Conservation (phyloP, 2,113 vertebrate genomes). For the Rhipidura dahli region DNA sequence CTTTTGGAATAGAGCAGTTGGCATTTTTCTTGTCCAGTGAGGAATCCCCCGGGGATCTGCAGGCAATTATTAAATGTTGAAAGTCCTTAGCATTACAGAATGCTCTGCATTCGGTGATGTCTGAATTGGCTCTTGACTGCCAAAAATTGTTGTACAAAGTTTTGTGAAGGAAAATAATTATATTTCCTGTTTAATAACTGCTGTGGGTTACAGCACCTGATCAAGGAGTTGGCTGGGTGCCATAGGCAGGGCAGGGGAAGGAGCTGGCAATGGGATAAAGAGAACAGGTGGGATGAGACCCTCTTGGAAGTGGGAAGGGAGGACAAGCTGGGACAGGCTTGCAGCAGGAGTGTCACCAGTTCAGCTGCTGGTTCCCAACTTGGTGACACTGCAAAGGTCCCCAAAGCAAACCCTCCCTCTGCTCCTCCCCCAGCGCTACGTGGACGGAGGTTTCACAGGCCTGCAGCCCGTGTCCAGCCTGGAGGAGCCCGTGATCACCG, state of each 20-base stretch:
- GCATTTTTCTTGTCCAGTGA: neutral
- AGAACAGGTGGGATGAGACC: neutral
- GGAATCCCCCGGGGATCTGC: neutral
- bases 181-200: neutral
- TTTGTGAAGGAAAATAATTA: neutral
- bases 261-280: neutral
- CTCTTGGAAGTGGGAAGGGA: neutral
- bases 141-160: neutral
- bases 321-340: neutral
- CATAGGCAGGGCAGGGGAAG: neutral
- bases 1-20: neutral
- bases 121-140: neutral
- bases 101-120: neutral
- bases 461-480: constrained; percentile 79
- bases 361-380: neutral
- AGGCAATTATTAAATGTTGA: neutral
- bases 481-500: constrained; percentile 75
- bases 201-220: neutral
- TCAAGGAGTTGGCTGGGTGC: neutral
- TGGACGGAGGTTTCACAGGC: constrained; percentile 85
- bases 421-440: constrained; percentile 74
- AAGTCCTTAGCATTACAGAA: neutral
- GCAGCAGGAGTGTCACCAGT: rapidly evolving
- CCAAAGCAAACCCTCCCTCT: neutral
- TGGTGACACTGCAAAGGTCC: neutral